Evolutionary conservation across 2,797 vertebrate species (phyloP).

Genomic region (Poliocrania exsul): DNA sequence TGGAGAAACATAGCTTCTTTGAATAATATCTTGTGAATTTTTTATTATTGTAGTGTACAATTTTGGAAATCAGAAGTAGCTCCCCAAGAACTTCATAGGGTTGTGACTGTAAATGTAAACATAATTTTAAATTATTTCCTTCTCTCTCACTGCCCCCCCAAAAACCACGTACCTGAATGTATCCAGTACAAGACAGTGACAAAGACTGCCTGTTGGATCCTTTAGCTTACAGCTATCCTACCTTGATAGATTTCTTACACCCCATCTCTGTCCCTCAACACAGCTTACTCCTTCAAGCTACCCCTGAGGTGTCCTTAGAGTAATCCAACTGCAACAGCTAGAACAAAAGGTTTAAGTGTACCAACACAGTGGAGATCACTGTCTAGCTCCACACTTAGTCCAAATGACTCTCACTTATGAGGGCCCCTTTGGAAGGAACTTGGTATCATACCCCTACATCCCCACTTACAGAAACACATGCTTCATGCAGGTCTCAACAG

Average conservation of each 20-base stretch:
- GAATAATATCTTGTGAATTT: background rate
- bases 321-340: background rate
- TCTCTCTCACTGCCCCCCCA: background rate
- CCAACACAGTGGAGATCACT: background rate
- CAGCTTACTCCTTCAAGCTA: background rate
- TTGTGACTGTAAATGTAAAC: background rate
- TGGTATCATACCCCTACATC: background rate
- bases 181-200: background rate
- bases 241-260: background rate
- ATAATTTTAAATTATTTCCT: background rate
- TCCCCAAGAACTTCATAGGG: background rate
- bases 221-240: background rate
- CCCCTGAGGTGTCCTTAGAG: background rate
- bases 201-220: background rate
- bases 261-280: background rate
- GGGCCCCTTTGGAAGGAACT: background rate
- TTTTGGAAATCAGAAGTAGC: background rate
- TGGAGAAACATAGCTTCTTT: background rate
- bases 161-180: background rate
- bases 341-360: background rate
- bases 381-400: background rate
- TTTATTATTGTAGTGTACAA: background rate
- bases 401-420: background rate
- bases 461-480: fast-evolving
- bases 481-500: background rate